Evolutionary conservation across 2,113 vertebrate species (phyloP), one percentile per base, ranked within the genome.

Genomic region (Progne subis): DNA sequence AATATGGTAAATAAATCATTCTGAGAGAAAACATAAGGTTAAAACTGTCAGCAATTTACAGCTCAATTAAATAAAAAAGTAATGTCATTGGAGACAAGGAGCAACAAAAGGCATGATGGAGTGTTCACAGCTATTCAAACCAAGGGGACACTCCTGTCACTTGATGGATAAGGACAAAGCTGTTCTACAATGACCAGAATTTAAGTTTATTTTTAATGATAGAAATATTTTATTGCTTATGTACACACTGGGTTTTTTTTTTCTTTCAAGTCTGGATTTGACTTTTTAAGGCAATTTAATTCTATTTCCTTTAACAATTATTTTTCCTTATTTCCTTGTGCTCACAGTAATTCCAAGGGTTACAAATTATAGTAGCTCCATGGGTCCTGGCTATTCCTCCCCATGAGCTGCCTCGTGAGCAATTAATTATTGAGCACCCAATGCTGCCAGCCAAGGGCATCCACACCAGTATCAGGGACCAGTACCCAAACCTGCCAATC

Each of bases 391-490:
- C 24, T 12, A 5, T 16, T 52, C 9, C 12, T 31, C 11, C 24
- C 23, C 8, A 3, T 1, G n/a, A 53, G 32, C 77, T 60, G 43
- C 43, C 25, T 69, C 5, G 13, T 7, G 25, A 31, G 43, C 6
- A 11, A 50, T 0, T 49, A 46, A 31, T 41, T 6, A 31, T 0
- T 26, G 44, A 31, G 23, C 65, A 24, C 19, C 24, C 3, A 41
- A 23, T 2, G 2, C 67, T 53, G 67, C 76, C 77, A 37, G 56
- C 12, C n/a, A 11, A n/a, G 21, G 39, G 49, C 76, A 86, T 1
- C 32, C 11, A 8, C 14, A 9, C 0, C 8, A 61, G 29, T 1
- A 16, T 2, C 31, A 25, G 37, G 57, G 17, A 90, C 34, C 76
- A 32, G 81, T 1, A 25, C 0, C 60, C 72, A 53, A 78, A 46